These are phyloP conservation scores for Colaptes auratus DNA, from an alignment of 2,113 vertebrate species.

Conservation along the genomic window DNA sequence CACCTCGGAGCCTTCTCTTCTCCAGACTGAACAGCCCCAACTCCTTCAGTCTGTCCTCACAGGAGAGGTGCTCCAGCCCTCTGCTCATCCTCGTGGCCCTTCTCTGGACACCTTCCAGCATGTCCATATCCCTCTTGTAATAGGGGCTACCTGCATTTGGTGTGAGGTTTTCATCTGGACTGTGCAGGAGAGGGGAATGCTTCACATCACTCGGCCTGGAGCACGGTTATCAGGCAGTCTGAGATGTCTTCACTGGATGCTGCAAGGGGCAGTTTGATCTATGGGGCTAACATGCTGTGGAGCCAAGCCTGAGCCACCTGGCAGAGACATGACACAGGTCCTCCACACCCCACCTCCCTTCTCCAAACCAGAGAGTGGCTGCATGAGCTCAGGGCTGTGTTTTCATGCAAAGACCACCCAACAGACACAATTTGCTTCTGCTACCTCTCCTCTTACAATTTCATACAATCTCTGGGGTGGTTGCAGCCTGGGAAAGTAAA, in stretches of 20 bases:
- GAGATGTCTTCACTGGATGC: neutral
- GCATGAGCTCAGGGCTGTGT: neutral
- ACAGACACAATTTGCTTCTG: neutral
- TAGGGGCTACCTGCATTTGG: neutral
- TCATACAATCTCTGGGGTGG: neutral
- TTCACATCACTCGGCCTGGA: neutral
- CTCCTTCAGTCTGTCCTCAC: too few relatives aligned
- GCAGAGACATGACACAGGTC: neutral
- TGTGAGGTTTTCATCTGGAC: neutral
- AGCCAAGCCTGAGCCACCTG: neutral
- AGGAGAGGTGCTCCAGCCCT: too few relatives aligned
- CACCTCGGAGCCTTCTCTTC: too few relatives aligned
- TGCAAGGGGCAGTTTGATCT: neutral
- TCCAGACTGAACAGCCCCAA: too few relatives aligned
- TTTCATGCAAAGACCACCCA: neutral
- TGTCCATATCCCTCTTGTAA: too few relatives aligned
- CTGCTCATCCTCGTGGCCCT: too few relatives aligned
- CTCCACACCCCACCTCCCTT: neutral
- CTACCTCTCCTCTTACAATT: neutral
- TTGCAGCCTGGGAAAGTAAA: neutral
- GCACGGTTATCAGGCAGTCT: neutral
- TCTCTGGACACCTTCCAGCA: too few relatives aligned
- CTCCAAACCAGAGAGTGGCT: neutral
- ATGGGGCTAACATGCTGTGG: accelerated
- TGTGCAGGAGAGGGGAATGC: neutral